phyloP scores from a whole-genome alignment of 2,797 vertebrate species.

The Manis pentadactyla region DNA sequence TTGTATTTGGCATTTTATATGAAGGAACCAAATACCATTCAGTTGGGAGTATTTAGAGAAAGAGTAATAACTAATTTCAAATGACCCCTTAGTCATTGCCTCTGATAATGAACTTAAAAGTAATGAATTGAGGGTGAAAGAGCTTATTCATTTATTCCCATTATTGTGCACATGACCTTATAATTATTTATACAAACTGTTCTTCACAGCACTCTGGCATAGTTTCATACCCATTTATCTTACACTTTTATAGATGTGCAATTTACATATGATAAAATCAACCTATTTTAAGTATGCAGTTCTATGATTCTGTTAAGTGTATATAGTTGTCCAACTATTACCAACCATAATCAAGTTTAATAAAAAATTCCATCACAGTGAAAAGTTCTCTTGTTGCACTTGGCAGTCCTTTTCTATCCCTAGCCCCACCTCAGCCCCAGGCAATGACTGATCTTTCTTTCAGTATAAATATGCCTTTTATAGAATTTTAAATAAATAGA shows the following conservation, averaged over 20 bases:
- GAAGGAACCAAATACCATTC: slow-evolving; percentile 52
- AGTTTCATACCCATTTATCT: neutral
- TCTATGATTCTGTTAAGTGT: slow-evolving; percentile 10
- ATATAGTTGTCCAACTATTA: neutral
- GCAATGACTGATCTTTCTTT: neutral
- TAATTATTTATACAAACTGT: neutral
- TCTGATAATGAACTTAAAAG: slow-evolving; percentile 55
- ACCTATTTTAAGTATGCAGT: neutral
- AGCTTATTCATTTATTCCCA: neutral
- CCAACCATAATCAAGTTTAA: neutral
- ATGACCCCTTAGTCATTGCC: slow-evolving; percentile 31
- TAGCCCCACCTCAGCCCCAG: neutral
- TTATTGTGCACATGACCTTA: neutral
- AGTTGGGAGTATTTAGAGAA: slow-evolving; percentile 63
- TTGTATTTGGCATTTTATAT: slow-evolving; percentile 67
- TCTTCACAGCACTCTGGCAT: neutral
- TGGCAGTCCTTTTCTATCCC: neutral
- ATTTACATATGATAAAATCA: slow-evolving; percentile 58
- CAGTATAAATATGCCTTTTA: neutral
- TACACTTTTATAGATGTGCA: neutral
- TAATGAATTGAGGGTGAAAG: neutral
- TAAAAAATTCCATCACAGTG: neutral
- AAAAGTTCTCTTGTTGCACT: neutral
- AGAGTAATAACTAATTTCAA: slow-evolving; percentile 70
- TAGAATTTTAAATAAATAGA: slow-evolving; percentile 35